These are phyloP conservation scores for Pemphigus obesinymphae DNA, from an alignment of 1,140 invertebrate species.

Conservation along the genomic window DNA sequence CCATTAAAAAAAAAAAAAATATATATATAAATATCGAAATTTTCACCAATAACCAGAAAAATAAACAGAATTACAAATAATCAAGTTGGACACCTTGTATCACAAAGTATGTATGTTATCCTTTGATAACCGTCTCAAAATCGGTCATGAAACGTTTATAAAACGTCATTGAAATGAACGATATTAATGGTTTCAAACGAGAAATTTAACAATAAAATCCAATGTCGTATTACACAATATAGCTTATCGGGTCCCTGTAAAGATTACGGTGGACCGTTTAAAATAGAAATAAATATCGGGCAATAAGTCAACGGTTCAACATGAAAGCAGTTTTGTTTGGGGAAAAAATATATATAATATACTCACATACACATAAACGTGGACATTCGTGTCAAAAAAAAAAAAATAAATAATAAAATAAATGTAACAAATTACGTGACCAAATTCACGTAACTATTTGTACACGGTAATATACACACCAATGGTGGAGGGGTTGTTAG, in stretches of 20 bases:
- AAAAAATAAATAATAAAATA: no score
- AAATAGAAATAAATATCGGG: not conserved
- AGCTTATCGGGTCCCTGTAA: not conserved
- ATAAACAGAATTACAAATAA: no score
- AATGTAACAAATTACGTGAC: not conserved
- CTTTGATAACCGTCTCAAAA: no score
- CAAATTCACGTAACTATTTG: no score
- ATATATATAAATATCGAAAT: no score
- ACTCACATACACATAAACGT: not conserved
- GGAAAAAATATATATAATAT: not conserved
- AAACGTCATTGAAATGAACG: not conserved
- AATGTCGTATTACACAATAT: not conserved
- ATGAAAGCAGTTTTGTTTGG: not conserved
- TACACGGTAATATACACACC: no score
- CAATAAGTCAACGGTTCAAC: not conserved
- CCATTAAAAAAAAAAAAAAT: no score
- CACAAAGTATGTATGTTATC: no score
- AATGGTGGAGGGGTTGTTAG: no score
- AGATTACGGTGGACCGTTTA: not conserved
- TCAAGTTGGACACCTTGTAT: no score
- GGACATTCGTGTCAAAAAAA: not conserved
- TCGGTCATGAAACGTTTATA: no score
- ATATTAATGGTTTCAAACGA: not conserved
- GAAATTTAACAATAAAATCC: not conserved
- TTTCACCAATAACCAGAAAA: no score